These are phyloP conservation scores for Ormia ochracea DNA, from an alignment of 2,888 invertebrate species.

Conservation along the genomic window DNA sequence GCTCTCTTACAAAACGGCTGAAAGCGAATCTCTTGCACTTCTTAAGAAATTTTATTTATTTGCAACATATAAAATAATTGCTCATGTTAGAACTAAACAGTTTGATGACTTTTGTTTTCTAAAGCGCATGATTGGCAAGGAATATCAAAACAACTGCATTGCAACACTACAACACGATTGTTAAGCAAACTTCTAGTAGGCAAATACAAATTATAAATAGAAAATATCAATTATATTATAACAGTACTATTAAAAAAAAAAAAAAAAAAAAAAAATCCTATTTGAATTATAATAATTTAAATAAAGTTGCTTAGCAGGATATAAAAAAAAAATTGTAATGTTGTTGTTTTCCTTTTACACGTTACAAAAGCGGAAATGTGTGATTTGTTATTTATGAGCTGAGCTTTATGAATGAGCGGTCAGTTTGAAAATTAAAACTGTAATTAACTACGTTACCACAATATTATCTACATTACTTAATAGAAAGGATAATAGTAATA, in stretches of 20 bases:
- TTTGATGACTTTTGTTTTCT: conserved; percentile 60
- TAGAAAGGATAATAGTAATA: neutral
- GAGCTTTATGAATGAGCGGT: neutral
- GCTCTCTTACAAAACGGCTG: neutral
- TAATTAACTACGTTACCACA: conserved; percentile 15
- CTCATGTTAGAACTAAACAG: conserved; percentile 56
- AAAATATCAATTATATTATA: neutral
- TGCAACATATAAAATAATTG: conserved; percentile 59
- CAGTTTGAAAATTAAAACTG: conserved; percentile 1
- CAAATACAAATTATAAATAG: neutral
- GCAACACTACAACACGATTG: neutral
- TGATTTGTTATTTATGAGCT: conserved; percentile 15
- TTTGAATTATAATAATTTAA: conserved; percentile 1
- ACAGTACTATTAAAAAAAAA: too few relatives aligned
- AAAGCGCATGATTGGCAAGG: conserved; percentile 59
- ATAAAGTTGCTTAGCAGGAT: conserved; percentile 52
- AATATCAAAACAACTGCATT: neutral
- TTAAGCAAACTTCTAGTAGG: neutral
- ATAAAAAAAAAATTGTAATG: conserved; percentile 1
- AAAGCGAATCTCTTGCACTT: conserved; percentile 11
- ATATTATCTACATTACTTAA: neutral
- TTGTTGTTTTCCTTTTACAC: neutral
- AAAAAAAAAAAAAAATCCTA: neutral
- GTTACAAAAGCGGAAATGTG: conserved; percentile 41
- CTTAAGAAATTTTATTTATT: conserved; percentile 6